phyloP scores from a whole-genome alignment of 2,113 vertebrate species.

The Rhizomys pruinosus region DNA sequence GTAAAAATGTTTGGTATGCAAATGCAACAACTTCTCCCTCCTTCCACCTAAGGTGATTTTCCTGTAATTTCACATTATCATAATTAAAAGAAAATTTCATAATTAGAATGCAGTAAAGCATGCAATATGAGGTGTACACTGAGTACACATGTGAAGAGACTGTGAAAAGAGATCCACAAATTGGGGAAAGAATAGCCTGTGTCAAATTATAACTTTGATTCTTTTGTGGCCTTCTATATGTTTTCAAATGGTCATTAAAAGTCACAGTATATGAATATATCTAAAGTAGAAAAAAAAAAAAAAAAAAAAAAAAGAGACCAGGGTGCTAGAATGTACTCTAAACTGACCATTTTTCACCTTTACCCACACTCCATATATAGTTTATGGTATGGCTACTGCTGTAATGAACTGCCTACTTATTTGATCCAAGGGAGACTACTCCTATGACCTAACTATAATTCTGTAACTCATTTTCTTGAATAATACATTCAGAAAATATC shows the following conservation, averaged over 20 bases:
- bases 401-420: not conserved
- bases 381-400: constrained; percentile 15
- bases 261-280: not conserved
- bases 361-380: not conserved
- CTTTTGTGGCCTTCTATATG: constrained; percentile 54
- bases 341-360: not conserved
- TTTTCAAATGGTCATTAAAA: not conserved
- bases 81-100: constrained; percentile 77
- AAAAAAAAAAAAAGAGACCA: constrained; percentile 38
- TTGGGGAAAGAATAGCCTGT: constrained; percentile 66
- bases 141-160: constrained; percentile 24
- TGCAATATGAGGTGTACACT: constrained; percentile 55
- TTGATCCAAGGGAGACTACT: not conserved
- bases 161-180: constrained; percentile 60
- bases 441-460: not conserved
- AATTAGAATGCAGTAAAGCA: constrained; percentile 75
- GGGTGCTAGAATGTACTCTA: not conserved
- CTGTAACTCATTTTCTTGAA: constrained; percentile 48
- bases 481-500: constrained; percentile 57
- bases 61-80: constrained; percentile 66
- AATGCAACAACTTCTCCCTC: constrained; percentile 6
- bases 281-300: constrained; percentile 40
- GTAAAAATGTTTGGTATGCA: constrained; percentile 51
- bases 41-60: constrained; percentile 70
- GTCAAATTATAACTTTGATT: constrained; percentile 69